These are phyloP conservation scores for Ophioninae sp. DNA, from an alignment of 2,888 invertebrate genomes.

Conservation along the genomic window DNA sequence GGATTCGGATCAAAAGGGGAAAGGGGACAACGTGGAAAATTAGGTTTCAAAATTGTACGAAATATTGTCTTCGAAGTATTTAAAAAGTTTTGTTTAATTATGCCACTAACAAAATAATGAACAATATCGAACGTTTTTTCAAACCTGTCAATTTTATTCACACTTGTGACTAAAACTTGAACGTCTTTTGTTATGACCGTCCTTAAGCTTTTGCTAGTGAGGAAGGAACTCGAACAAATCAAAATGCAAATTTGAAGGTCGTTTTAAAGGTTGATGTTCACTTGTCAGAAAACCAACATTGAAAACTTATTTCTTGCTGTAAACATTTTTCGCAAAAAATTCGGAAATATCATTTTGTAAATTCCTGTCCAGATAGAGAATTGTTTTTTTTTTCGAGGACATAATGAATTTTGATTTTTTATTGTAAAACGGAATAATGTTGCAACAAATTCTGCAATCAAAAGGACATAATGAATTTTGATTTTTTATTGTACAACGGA, in stretches of 20 bases:
- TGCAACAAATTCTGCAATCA: neutral
- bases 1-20: neutral
- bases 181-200: neutral
- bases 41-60: neutral
- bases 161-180: neutral
- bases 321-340: neutral
- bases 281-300: too few relatives aligned
- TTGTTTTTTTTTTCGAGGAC: neutral
- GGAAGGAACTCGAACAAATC: neutral
- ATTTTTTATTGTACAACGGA: neutral
- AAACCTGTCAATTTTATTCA: neutral
- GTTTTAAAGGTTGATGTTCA: too few relatives aligned
- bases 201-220: neutral
- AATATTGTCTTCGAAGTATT: neutral
- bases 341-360: neutral
- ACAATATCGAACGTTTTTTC: neutral
- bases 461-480: neutral
- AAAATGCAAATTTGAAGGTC: too few relatives aligned
- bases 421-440: neutral
- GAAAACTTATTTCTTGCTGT: neutral
- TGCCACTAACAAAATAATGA: neutral
- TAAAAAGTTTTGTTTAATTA: too few relatives aligned
- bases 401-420: neutral
- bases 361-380: neutral
- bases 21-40: neutral